A percentile compares a stretch with the other conserved stretches of the same genome.
These are phyloP conservation scores for Phoenicopterus ruber DNA, from an alignment of 2,113 vertebrate genomes.

Conservation along the genomic window DNA sequence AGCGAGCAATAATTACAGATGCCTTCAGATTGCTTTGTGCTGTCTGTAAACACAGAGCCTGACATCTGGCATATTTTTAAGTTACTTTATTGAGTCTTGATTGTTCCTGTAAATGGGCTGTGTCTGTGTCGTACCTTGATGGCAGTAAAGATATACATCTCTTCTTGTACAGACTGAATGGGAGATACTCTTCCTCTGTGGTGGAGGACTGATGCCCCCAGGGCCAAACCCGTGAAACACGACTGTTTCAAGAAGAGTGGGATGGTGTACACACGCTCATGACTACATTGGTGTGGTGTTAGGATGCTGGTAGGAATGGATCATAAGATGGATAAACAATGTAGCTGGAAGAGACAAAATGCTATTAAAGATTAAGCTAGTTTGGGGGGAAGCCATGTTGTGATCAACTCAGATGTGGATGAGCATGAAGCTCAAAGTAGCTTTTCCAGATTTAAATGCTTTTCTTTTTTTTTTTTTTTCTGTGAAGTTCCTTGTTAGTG, in stretches of 20 bases:
- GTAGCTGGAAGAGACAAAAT: background rate
- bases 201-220: background rate
- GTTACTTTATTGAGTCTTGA: background rate
- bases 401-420: background rate
- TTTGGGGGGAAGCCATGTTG: background rate
- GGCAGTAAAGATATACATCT: background rate
- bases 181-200: background rate
- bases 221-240: background rate
- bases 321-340: background rate
- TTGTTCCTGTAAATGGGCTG: background rate
- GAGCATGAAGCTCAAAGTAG: background rate
- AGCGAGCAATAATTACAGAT: background rate
- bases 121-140: background rate
- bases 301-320: background rate
- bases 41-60: background rate
- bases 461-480: background rate
- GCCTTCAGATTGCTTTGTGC: background rate
- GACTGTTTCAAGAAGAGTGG: background rate
- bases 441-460: background rate
- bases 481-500: background rate
- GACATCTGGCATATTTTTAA: constrained; percentile 48
- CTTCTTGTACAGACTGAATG: background rate
- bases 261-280: rapidly evolving
- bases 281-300: background rate
- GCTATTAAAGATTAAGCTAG: background rate